A percentile compares a stretch with the other conserved stretches of the same genome.
Conservation (phyloP, 1,140 invertebrate species). For the Macrostomum lignano region DNA sequence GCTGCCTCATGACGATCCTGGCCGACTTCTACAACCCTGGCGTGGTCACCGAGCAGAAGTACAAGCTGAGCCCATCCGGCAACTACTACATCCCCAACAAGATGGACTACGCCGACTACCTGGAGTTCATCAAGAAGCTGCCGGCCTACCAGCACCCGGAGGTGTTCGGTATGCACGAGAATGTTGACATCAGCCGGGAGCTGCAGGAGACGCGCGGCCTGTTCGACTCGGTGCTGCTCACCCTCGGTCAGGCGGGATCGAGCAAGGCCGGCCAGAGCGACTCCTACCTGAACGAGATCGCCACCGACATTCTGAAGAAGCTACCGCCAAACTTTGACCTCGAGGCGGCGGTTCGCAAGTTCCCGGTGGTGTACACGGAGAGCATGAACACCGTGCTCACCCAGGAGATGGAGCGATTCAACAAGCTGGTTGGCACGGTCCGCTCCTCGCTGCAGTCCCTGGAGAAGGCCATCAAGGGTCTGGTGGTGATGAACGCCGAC, state of each 20-base stretch:
- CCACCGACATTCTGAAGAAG: conserved; percentile 24
- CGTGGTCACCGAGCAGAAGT: conserved; percentile 33
- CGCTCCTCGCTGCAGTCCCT: conserved; percentile 19
- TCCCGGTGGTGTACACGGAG: conserved; percentile 24
- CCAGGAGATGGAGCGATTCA: conserved; percentile 30
- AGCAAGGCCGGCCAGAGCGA: conserved; percentile 20
- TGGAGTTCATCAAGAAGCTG: conserved; percentile 43
- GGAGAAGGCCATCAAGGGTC: conserved; percentile 28
- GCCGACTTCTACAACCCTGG: conserved; percentile 31
- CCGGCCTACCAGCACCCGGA: conserved; percentile 23
- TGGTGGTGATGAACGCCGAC: conserved; percentile 27
- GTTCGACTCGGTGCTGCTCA: conserved; percentile 25
- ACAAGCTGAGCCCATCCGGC: conserved; percentile 35
- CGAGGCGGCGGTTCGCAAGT: conserved; percentile 20
- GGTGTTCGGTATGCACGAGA: conserved; percentile 29
- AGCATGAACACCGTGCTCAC: conserved; percentile 30
- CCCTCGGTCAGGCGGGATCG: conserved; percentile 16
- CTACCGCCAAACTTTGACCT: conserved; percentile 24
- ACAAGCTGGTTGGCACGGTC: conserved; percentile 23
- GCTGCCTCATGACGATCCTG: conserved; percentile 21
- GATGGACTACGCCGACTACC: conserved; percentile 38
- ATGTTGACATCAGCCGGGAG: conserved; percentile 27
- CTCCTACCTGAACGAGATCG: conserved; percentile 16
- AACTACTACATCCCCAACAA: conserved; percentile 42
- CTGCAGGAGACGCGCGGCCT: conserved; percentile 22